Evolutionary conservation across 2,888 invertebrate species (phyloP).

Genomic region (Epiblema foenella): DNA sequence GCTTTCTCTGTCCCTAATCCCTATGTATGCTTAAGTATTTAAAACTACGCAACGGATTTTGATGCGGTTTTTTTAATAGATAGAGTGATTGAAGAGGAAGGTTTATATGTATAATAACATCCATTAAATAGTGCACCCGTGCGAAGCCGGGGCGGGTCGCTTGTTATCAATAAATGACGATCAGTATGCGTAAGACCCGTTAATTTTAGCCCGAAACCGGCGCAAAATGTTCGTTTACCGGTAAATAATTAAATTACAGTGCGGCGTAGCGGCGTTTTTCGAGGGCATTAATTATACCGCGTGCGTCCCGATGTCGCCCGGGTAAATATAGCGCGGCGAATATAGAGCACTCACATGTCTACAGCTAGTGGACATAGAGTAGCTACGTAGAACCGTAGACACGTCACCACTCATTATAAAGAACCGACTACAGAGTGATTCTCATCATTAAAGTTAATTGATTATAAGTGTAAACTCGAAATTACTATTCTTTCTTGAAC

Average conservation of each 20-base stretch:
- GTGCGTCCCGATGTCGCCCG: constrained; percentile 53
- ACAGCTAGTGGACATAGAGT: constrained; percentile 51
- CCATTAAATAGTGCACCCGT: no score
- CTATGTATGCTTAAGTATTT: no score
- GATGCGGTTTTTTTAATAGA: no score
- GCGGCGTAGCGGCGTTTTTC: constrained; percentile 40
- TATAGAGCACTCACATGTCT: constrained; percentile 69
- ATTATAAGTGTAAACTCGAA: no score
- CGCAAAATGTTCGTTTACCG: constrained; percentile 22
- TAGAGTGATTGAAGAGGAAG: no score
- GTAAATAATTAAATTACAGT: constrained; percentile 35
- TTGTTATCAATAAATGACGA: no score
- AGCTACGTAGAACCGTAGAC: constrained; percentile 22
- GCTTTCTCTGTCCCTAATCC: no score
- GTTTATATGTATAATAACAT: no score
- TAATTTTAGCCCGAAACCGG: constrained; percentile 15
- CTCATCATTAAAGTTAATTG: no score
- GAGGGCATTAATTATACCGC: constrained; percentile 43
- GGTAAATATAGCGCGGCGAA: constrained; percentile 74
- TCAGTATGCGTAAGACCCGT: background rate
- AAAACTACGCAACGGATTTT: no score
- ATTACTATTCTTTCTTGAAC: no score
- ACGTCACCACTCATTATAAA: constrained; percentile 42
- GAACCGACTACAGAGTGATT: background rate
- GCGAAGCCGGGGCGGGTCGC: no score